Evolutionary conservation across 2,888 invertebrate genomes (phyloP).

Genomic region (Amblyjoppa fuscipennis): DNA sequence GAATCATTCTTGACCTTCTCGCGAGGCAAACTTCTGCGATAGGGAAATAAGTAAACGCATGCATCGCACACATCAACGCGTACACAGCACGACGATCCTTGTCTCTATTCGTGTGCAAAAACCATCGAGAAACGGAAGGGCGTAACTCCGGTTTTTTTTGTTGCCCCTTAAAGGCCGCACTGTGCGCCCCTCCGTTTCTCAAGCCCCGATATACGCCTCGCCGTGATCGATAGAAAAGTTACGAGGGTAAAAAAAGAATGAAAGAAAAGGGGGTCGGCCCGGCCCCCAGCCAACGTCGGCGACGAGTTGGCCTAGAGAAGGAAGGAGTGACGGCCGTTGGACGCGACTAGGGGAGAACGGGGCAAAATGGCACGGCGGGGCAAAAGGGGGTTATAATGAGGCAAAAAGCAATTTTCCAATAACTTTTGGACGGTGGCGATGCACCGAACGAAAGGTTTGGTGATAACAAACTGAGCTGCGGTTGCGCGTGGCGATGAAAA

Average conservation of each 20-base stretch:
- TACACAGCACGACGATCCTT: background rate
- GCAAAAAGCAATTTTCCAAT: too few species aligned
- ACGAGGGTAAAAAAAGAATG: conserved; percentile 46
- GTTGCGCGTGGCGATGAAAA: too few species aligned
- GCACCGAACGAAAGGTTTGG: too few species aligned
- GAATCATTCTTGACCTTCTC: conserved; percentile 67
- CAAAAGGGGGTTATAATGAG: too few species aligned
- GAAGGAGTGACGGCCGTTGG: conserved; percentile 3
- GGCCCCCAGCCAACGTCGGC: conserved; percentile 33
- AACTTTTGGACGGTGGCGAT: too few species aligned
- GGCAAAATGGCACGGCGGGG: too few species aligned
- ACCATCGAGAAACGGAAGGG: background rate
- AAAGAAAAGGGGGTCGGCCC: conserved; percentile 43
- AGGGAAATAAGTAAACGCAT: conserved; percentile 54
- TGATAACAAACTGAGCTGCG: too few species aligned
- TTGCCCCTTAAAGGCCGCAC: background rate
- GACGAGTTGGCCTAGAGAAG: conserved; percentile 53
- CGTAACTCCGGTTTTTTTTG: background rate
- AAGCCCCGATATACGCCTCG: conserved; percentile 30
- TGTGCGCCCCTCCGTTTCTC: background rate
- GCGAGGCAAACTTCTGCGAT: conserved; percentile 45
- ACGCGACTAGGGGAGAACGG: background rate
- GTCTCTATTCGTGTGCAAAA: background rate
- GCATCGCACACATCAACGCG: background rate
- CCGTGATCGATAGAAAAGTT: conserved; percentile 63